phyloP scores from a whole-genome alignment of 2,797 vertebrate species.

The Pteropus rufus region DNA sequence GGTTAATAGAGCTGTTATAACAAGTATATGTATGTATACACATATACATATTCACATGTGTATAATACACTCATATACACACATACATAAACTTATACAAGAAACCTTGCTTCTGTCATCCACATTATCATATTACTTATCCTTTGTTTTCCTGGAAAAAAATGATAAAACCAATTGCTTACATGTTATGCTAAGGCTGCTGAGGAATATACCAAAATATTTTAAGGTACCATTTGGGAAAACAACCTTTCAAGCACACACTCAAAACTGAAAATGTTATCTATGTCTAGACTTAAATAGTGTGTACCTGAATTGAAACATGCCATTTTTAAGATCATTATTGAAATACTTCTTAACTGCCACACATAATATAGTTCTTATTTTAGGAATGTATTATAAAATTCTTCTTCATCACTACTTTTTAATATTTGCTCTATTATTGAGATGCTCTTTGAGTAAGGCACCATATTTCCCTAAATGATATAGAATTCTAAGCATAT shows the following conservation, averaged over 20 bases:
- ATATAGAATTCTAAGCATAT: background rate
- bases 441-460: background rate
- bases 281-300: background rate
- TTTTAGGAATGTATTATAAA: background rate
- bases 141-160: background rate
- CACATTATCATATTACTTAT: background rate
- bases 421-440: background rate
- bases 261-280: background rate
- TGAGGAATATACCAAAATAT: background rate
- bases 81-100: background rate
- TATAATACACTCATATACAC: background rate
- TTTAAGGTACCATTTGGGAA: background rate
- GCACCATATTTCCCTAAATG: background rate
- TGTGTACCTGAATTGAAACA: background rate
- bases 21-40: background rate
- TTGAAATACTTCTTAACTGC: background rate
- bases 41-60: background rate
- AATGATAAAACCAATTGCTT: background rate
- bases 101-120: background rate
- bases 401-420: background rate
- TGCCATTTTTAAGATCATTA: background rate
- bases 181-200: background rate
- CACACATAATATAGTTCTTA: background rate
- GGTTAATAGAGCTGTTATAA: background rate
- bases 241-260: background rate